Conservation (phyloP, 2,113 vertebrate species). For the Triplophysa dalaica region DNA sequence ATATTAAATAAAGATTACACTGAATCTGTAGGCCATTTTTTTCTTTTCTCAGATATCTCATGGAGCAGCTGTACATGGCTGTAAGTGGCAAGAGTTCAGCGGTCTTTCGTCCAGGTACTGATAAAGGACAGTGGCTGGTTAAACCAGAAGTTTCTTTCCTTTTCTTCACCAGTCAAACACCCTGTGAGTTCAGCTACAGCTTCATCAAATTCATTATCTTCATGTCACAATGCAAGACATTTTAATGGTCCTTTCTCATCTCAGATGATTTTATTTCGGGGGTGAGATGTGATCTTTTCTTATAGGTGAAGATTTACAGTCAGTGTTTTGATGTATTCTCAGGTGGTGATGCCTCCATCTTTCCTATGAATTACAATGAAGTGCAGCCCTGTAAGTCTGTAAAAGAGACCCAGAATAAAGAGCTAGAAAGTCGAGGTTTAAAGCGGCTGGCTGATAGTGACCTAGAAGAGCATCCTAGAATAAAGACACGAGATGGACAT, state of each 20-base stretch:
- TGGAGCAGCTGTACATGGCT: conserved; percentile 79
- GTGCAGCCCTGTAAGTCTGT: conserved; percentile 70
- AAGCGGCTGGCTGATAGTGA: conserved; percentile 51
- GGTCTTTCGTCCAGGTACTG: conserved; percentile 75
- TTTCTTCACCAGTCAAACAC: conserved; percentile 94
- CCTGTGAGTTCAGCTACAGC: conserved; percentile 78
- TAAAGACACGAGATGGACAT: conserved; percentile 7
- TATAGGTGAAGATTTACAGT: too few relatives aligned
- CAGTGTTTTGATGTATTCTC: conserved; percentile 22
- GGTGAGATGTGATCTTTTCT: too few relatives aligned
- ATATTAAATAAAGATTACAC: background rate
- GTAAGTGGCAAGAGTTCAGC: conserved; percentile 63
- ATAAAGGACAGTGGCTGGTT: conserved; percentile 82
- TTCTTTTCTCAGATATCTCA: conserved; percentile 81
- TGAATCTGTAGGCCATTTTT: background rate
- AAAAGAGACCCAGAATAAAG: background rate
- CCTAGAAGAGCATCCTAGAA: conserved; percentile 12
- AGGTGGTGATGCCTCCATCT: conserved; percentile 96
- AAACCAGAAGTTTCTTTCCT: conserved; percentile 77
- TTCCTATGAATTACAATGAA: conserved; percentile 76
- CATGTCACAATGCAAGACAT: too few relatives aligned
- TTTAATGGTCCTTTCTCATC: too few relatives aligned
- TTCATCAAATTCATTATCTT: background rate
- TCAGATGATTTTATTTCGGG: too few relatives aligned
- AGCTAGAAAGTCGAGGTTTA: background rate